Percentiles rank a stretch among this genome's conserved stretches.
Conservation (phyloP, 2,888 invertebrate species). For the Geotrupes spiniger region DNA sequence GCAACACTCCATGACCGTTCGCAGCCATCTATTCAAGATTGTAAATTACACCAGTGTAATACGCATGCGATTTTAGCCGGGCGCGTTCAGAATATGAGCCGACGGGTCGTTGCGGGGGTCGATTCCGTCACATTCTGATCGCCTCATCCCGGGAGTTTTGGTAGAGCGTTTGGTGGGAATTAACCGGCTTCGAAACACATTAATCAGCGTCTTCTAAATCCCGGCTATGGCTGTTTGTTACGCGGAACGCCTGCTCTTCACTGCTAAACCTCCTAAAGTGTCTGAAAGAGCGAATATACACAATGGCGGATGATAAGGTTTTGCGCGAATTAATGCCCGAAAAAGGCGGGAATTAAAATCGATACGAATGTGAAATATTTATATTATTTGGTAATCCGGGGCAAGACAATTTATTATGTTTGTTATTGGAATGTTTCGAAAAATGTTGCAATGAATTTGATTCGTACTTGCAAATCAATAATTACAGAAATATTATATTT, state of each 20-base stretch:
- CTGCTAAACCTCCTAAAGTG: constrained; percentile 17
- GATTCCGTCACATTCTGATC: constrained; percentile 37
- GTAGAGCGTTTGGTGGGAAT: constrained; percentile 62
- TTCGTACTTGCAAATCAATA: too few relatives aligned
- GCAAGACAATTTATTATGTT: too few relatives aligned
- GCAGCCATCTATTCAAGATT: constrained; percentile 44
- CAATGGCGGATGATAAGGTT: constrained; percentile 10
- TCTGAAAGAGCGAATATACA: constrained; percentile 14
- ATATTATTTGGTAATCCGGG: too few relatives aligned
- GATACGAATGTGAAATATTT: too few relatives aligned
- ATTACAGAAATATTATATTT: too few relatives aligned
- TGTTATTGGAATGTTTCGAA: too few relatives aligned
- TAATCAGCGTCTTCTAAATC: constrained; percentile 63
- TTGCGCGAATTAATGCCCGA: neutral
- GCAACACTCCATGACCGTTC: constrained; percentile 41
- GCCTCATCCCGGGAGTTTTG: constrained; percentile 52
- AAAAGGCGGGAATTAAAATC: too few relatives aligned
- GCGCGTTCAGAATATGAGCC: constrained; percentile 14
- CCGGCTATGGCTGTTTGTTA: constrained; percentile 51
- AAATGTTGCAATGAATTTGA: too few relatives aligned
- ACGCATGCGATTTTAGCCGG: constrained; percentile 42
- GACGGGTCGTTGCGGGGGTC: constrained; percentile 5
- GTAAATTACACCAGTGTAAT: constrained; percentile 43
- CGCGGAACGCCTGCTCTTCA: constrained; percentile 17
- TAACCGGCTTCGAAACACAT: constrained; percentile 67